A percentile compares a stretch with the other conserved stretches of the same genome.
These are phyloP conservation scores for Mola mola DNA, from an alignment of 2,113 vertebrate species.

Conservation along the genomic window DNA sequence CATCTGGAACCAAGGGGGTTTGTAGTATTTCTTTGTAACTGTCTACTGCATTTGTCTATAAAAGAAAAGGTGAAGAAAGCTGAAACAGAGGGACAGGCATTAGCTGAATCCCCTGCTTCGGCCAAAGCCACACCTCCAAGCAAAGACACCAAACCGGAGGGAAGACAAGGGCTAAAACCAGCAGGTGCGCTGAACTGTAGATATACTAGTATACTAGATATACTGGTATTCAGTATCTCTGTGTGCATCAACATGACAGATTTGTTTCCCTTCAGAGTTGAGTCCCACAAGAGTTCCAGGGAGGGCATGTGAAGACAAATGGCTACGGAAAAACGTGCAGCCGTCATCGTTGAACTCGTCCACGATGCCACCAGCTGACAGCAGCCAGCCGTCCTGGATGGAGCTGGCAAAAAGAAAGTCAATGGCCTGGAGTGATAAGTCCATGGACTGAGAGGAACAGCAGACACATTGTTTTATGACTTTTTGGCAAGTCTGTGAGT, in stretches of 20 bases:
- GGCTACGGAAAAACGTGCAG: conserved; percentile 70
- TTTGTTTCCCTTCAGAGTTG: conserved; percentile 55
- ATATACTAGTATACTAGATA: neutral
- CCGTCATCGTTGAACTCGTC: conserved; percentile 48
- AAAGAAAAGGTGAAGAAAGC: conserved; percentile 60
- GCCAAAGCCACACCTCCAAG: conserved; percentile 2
- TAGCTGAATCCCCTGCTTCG: conserved; percentile 29
- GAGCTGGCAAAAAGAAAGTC: conserved; percentile 97
- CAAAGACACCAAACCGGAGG: conserved; percentile 45
- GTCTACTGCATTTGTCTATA: conserved; percentile 35
- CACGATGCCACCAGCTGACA: conserved; percentile 57
- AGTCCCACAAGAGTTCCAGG: conserved; percentile 51
- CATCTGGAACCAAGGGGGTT: conserved; percentile 67
- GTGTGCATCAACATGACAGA: conserved; percentile 1
- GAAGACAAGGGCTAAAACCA: conserved; percentile 36
- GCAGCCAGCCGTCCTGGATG: conserved; percentile 92
- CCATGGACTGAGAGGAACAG: conserved; percentile 73
- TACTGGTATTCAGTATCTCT: neutral
- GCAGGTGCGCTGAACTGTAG: conserved; percentile 38
- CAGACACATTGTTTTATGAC: neutral
- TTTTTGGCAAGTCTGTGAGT: neutral
- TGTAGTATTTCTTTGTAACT: conserved; percentile 43
- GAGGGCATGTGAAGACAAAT: conserved; percentile 71
- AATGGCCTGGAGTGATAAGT: conserved; percentile 96
- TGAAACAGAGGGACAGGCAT: conserved; percentile 37